Evolutionary conservation across 2,888 invertebrate species (phyloP).

Genomic region (Adelognathus sp.): DNA sequence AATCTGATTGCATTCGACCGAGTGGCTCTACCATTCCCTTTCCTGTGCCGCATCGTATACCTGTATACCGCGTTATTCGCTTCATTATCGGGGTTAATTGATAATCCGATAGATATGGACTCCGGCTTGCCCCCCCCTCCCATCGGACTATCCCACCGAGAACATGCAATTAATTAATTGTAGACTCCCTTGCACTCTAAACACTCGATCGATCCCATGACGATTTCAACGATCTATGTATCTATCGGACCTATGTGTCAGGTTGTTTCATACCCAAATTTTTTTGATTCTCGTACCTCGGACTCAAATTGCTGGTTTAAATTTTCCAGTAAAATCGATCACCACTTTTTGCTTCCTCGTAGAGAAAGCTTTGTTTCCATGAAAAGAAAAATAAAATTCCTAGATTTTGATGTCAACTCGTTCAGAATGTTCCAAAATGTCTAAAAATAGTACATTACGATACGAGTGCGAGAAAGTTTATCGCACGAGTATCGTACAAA

Average conservation of each 20-base stretch:
- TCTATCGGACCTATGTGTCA: background rate
- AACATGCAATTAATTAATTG: slow-evolving; percentile 11
- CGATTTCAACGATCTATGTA: background rate
- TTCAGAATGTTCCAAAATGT: no score
- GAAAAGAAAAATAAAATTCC: no score
- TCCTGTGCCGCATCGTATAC: background rate
- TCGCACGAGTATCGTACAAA: no score
- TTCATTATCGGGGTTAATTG: slow-evolving; percentile 70
- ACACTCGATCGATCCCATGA: background rate
- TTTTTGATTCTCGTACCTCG: background rate
- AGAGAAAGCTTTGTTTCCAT: no score
- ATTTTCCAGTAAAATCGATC: no score
- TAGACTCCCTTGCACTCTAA: background rate
- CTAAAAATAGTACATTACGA: no score
- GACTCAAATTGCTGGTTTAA: no score
- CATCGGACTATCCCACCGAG: background rate
- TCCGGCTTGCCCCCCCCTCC: background rate
- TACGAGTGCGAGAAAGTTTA: no score
- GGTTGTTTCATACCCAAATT: background rate
- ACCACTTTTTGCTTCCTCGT: no score
- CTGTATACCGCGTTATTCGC: slow-evolving; percentile 58
- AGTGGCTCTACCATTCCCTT: background rate
- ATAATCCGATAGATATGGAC: slow-evolving; percentile 61
- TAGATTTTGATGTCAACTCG: no score
- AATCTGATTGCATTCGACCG: slow-evolving; percentile 62